phyloP scores from a whole-genome alignment of 2,113 vertebrate genomes.

The Eudorcas thomsonii region DNA sequence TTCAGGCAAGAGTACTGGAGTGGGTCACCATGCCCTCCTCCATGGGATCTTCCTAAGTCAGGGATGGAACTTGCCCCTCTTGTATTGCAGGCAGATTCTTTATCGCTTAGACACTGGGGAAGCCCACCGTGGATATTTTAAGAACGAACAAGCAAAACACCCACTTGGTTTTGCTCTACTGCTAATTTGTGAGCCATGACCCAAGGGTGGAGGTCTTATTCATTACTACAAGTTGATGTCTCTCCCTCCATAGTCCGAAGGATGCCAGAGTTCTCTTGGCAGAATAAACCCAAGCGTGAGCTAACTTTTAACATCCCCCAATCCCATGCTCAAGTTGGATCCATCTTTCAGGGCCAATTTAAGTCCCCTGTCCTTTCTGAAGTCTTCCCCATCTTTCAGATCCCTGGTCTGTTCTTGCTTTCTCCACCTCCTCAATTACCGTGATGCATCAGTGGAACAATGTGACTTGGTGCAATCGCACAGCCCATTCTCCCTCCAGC shows the following conservation, averaged over 20 bases:
- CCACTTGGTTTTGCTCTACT: background rate
- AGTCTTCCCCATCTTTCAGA: background rate
- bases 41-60: background rate
- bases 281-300: background rate
- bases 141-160: background rate
- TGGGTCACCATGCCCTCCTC: background rate
- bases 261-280: background rate
- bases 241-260: background rate
- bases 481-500: background rate
- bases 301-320: background rate
- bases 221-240: accelerated
- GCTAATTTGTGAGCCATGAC: background rate
- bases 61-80: background rate
- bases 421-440: background rate
- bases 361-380: background rate
- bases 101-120: background rate
- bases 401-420: background rate
- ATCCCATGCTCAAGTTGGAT: background rate
- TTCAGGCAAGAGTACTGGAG: background rate
- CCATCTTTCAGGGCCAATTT: background rate
- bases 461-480: background rate
- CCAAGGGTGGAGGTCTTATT: no score
- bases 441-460: background rate
- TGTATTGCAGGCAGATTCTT: background rate
- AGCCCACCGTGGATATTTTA: background rate